Conservation (phyloP, 2,797 vertebrate genomes). For the Buceros bicornis region DNA sequence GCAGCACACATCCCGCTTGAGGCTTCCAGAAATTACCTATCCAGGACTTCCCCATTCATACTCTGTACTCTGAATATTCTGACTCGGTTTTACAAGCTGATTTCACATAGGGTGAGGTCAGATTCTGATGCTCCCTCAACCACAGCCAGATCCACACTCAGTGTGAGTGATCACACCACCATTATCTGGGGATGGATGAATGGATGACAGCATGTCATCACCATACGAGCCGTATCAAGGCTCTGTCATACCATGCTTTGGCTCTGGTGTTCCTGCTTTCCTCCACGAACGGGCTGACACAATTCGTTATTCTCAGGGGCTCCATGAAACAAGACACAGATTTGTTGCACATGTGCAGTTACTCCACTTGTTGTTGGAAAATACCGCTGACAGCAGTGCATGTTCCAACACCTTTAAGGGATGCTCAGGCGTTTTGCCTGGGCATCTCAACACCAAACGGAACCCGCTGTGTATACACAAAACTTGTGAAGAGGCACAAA, state of each 20-base stretch:
- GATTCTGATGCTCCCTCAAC: neutral
- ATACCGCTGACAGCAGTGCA: neutral
- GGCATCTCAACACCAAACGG: neutral
- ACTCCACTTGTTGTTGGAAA: neutral
- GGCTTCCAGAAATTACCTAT: neutral
- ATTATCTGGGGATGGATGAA: neutral
- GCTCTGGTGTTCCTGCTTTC: neutral
- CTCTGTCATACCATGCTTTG: neutral
- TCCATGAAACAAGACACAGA: neutral
- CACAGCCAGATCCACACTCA: neutral
- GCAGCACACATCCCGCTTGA: neutral
- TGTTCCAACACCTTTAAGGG: neutral
- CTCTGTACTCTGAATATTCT: neutral
- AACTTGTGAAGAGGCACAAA: neutral
- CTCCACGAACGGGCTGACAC: neutral
- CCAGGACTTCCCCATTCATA: neutral
- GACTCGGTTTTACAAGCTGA: neutral
- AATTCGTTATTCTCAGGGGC: neutral
- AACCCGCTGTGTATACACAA: neutral
- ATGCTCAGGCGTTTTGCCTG: neutral
- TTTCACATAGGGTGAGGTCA: neutral
- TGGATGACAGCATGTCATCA: neutral
- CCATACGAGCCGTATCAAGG: fast-evolving
- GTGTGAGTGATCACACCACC: neutral
- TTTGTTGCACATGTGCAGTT: neutral